Conservation (phyloP, 1,140 invertebrate species). For the Macrocentrus cingulum region DNA sequence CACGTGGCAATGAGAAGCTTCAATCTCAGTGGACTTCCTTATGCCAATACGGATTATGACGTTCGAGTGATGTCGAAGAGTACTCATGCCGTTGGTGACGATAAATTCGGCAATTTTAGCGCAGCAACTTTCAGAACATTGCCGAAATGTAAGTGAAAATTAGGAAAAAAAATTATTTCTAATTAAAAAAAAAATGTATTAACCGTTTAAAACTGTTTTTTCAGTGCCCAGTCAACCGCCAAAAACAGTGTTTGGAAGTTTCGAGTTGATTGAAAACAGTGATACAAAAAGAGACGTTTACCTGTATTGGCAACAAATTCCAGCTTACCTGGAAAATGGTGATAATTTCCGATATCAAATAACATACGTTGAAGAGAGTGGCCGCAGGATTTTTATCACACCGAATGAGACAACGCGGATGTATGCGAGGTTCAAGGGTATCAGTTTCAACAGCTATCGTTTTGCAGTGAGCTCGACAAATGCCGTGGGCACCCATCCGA, state of each 20-base stretch:
- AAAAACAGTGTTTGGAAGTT: slow-evolving; percentile 66
- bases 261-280: slow-evolving; percentile 61
- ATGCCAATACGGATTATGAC: slow-evolving; percentile 70
- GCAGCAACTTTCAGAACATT: slow-evolving; percentile 62
- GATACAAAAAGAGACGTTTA: slow-evolving; percentile 59
- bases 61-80: slow-evolving; percentile 66
- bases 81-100: slow-evolving; percentile 55
- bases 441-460: slow-evolving; percentile 55
- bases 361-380: slow-evolving; percentile 49
- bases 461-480: slow-evolving; percentile 64
- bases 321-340: slow-evolving; percentile 64
- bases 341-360: slow-evolving; percentile 59
- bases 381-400: slow-evolving; percentile 33
- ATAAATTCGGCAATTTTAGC: slow-evolving; percentile 68
- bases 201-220: slow-evolving; percentile 14
- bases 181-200: no score
- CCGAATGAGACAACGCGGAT: slow-evolving; percentile 55
- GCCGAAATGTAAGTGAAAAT: slow-evolving; percentile 57
- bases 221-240: slow-evolving; percentile 64
- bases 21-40: slow-evolving; percentile 63
- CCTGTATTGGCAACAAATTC: slow-evolving; percentile 72
- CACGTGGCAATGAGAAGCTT: slow-evolving; percentile 47
- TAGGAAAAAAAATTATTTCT: neutral
- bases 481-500: slow-evolving; percentile 60
- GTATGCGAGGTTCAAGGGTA: slow-evolving; percentile 60